Evolutionary conservation across 1,140 invertebrate genomes (phyloP).

Genomic region (Bombus pascuorum): DNA sequence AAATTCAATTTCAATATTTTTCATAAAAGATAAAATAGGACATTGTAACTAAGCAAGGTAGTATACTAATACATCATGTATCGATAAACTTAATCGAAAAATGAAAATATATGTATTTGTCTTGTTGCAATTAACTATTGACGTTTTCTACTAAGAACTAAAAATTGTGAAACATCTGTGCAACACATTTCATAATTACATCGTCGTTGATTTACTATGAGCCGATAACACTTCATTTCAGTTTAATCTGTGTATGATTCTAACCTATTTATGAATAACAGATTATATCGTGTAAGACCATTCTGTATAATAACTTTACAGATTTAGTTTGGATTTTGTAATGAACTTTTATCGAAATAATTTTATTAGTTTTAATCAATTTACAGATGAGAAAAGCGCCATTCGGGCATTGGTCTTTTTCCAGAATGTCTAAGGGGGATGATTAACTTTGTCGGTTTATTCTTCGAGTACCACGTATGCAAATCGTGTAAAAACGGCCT

Average conservation of each 20-base stretch:
- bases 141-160: not conserved
- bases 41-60: not conserved
- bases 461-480: constrained; percentile 22
- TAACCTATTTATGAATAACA: not conserved
- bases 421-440: not conserved
- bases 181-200: not conserved
- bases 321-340: not conserved
- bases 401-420: constrained; percentile 11
- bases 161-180: not conserved
- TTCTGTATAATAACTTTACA: not conserved
- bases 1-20: not conserved
- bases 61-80: too few species aligned
- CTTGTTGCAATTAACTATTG: not conserved
- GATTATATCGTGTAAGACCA: not conserved
- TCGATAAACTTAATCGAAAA: too few species aligned
- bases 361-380: not conserved
- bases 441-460: not conserved
- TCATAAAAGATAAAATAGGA: not conserved
- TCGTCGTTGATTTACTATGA: not conserved
- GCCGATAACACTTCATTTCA: not conserved
- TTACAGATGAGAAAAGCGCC: constrained; percentile 25
- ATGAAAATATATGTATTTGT: not conserved
- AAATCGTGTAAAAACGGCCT: constrained; percentile 27
- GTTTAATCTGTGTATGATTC: not conserved
- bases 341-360: not conserved